Evolutionary conservation across 2,888 invertebrate species (phyloP).

Genomic region (Malachius bipustulatus): DNA sequence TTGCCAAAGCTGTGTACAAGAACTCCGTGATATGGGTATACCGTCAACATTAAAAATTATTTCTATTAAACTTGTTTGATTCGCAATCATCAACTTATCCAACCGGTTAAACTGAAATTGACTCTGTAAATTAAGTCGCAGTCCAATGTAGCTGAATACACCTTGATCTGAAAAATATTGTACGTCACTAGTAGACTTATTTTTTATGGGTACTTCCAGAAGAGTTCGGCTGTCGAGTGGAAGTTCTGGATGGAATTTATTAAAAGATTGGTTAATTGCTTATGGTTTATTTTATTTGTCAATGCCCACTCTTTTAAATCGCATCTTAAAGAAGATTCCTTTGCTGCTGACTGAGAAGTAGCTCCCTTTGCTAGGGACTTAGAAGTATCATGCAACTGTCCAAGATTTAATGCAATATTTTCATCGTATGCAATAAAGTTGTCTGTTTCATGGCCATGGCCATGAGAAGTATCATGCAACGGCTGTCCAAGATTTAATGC

Average conservation of each 20-base stretch:
- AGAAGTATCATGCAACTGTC: too few relatives aligned
- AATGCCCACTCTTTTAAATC: conserved; percentile 4
- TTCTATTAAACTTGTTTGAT: background rate
- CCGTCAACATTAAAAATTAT: too few relatives aligned
- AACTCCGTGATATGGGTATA: background rate
- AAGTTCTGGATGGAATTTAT: background rate
- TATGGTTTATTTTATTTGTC: background rate
- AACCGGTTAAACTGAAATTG: background rate
- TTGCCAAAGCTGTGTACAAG: background rate
- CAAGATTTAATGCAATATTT: too few relatives aligned
- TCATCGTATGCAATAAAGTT: too few relatives aligned
- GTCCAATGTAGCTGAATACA: background rate
- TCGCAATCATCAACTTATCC: background rate
- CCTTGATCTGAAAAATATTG: background rate
- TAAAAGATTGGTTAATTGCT: background rate
- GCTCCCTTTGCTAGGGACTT: too few relatives aligned
- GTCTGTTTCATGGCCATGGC: too few relatives aligned
- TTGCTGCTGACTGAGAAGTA: too few relatives aligned
- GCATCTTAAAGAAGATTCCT: too few relatives aligned
- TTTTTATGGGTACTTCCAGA: background rate
- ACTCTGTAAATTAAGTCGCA: background rate
- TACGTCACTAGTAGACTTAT: background rate
- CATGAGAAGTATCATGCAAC: too few relatives aligned
- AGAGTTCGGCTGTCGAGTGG: conserved; percentile 1
- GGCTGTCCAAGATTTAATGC: too few relatives aligned